A percentile compares a stretch with the other conserved stretches of the same genome.
Evolutionary conservation across 1,140 invertebrate species (phyloP).

Genomic region (Elymnias hypermnestra): DNA sequence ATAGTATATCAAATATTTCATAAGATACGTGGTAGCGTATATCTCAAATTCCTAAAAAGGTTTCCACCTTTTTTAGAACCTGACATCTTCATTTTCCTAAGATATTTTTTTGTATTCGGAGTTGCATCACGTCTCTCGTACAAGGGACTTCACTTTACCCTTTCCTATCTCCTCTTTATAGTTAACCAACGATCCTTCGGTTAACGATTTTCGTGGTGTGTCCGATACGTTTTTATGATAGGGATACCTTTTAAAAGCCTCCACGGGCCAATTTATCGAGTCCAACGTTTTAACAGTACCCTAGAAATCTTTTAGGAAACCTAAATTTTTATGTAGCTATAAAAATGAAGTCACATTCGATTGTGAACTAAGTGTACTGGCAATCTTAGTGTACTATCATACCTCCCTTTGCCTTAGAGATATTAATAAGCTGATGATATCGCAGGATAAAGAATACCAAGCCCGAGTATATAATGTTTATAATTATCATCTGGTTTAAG

Average conservation of each 20-base stretch:
- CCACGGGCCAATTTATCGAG: background rate
- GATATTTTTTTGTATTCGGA: conserved; percentile 2
- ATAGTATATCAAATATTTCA: too few relatives aligned
- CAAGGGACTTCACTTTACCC: conserved; percentile 5
- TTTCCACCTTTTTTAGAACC: background rate
- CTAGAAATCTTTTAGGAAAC: too few relatives aligned
- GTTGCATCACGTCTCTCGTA: conserved; percentile 2
- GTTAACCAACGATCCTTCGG: background rate
- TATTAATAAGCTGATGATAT: too few relatives aligned
- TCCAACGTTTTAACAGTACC: background rate
- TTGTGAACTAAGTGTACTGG: too few relatives aligned
- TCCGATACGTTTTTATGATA: background rate
- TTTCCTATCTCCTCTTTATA: background rate
- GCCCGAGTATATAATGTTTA: too few relatives aligned
- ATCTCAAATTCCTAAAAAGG: background rate
- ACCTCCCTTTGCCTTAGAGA: too few relatives aligned
- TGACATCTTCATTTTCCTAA: background rate
- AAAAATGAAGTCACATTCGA: too few relatives aligned
- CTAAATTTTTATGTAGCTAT: too few relatives aligned
- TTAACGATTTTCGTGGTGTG: background rate
- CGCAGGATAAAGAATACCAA: too few relatives aligned
- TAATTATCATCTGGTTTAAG: too few relatives aligned
- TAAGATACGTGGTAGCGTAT: too few relatives aligned
- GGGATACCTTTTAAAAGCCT: background rate
- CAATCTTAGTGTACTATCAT: too few relatives aligned